A percentile compares a stretch with the other conserved stretches of the same genome.
These are phyloP conservation scores for Hippocampus zosterae DNA, from an alignment of 2,113 vertebrate genomes.

Conservation along the genomic window DNA sequence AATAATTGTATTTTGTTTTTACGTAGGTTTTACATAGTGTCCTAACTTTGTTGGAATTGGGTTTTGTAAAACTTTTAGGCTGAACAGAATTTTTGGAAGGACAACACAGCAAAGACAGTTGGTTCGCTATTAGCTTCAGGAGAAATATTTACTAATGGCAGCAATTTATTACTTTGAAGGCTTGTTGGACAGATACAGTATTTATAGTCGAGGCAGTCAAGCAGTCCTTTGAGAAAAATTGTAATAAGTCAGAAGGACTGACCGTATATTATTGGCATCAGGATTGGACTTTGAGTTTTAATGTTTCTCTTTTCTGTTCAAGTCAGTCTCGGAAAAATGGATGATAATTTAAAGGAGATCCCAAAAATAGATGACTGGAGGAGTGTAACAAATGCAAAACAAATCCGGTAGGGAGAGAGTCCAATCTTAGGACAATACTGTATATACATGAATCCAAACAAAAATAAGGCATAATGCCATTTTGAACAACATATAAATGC, in stretches of 20 bases:
- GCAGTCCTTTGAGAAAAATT: neutral
- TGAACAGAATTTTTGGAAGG: neutral
- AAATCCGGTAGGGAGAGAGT: neutral
- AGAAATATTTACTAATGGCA: neutral
- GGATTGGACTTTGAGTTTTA: neutral
- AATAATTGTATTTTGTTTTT: no score
- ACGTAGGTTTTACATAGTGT: no score
- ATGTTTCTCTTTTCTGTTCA: neutral
- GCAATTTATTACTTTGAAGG: constrained; percentile 3
- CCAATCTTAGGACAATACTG: neutral
- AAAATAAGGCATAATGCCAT: neutral
- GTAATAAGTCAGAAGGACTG: neutral
- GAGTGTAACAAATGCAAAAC: neutral
- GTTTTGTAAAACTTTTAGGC: neutral
- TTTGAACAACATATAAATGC: neutral
- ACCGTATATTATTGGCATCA: neutral
- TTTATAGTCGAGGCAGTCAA: neutral
- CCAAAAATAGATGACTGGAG: neutral
- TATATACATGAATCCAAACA: neutral
- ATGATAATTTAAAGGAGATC: neutral
- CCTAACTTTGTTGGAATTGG: no score
- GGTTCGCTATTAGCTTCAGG: neutral
- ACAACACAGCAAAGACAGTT: neutral
- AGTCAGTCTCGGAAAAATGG: neutral
- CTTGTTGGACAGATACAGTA: constrained; percentile 1